Base-by-base conservation (phyloP, 1,140 invertebrate species). In the Argopecten irradians region DNA sequence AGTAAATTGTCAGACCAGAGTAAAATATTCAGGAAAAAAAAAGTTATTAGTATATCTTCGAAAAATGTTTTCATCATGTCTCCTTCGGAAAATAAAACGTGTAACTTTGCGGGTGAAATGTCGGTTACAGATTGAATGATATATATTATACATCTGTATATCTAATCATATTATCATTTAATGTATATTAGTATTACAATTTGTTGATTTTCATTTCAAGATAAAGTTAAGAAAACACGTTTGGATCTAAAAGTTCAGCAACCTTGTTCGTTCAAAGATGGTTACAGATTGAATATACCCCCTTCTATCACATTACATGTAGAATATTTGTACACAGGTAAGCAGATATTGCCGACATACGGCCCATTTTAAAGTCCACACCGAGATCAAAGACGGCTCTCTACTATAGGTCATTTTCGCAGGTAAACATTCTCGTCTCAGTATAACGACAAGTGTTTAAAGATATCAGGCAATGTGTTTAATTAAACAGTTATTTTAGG, bases 401-500 rank as follows among this genome's bases (percentile, higher is more conserved):
- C 55, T 71, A 71, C 22, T 16, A 71, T n/a, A 16, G 55, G 55
- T 71, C 55, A 71, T 71, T 71, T 71, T 71, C 55, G n/a, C 55
- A 71, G 55, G 55, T 71, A 71, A 71, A 71, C n/a, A 71, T 71
- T 71, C 55, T 1, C 55, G 55, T 28, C 5, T n/a, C 55, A 71
- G 55, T 71, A n/a, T 71, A 71, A 71, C 19, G 55, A 11, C 5
- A n/a, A 71, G 55, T 8, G 22, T 71, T 71, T 71, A 71, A 16
- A 71, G n/a, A 71, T n/a, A 71, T 71, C 55, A 71, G 16, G 55
- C 55, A 28, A 71, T 16, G 55, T 71, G 55, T 71, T 71, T 71
- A 71, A 71, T 71, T 71, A 71, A 71, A 71, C 55, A 71, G 55
- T 71, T 71, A 71, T 71, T 71, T 71, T 71, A 71, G 22, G 22